Evolutionary conservation across 2,797 vertebrate species (phyloP), one percentile per base, ranked within the genome.

Genomic region (Molossus molossus): DNA sequence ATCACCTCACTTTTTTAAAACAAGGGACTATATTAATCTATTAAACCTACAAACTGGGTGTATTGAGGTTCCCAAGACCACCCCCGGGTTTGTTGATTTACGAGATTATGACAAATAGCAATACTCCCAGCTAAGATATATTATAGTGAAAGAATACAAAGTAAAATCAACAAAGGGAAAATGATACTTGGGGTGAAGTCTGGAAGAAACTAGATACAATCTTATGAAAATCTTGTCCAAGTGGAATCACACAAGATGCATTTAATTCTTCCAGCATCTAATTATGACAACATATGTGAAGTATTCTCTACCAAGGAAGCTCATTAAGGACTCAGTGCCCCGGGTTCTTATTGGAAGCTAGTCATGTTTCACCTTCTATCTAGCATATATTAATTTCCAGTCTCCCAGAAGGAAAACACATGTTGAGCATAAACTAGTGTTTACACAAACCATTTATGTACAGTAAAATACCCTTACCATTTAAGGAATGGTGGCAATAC

Each of bases 201-300:
- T 77, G 15, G 9, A 83, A n/a, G 37, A 72, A 70, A 73, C 27
- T 15, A 87, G 2, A 40, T 73, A 72, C 25, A 84, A 18, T 76
- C 45, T 77, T 87, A 4, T 17, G 65, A 87, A 48, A 93, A 48
- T 82, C 72, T 77, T 72, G 69, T 65, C 40, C 8, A 76, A 53
- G 40, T 77, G 13, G n/a, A 82, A 15, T 87, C 53, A 73, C 20
- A 45, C 14, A 69, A 9, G 9, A 72, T 77, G 9, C 65, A 55
- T 37, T 94, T 90, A 83, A 69, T 87, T 87, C 57, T 70, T 94
- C 48, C 9, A 65, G 58, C 57, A 62, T 57, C 62, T 79, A 75
- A 75, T 73, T 70, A 17, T 48, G 73, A 45, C 67, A 90, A 23
- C 15, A 25, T 62, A 14, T n/a, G 5, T 82, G 13, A 57, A 60